phyloP scores from a whole-genome alignment of 2,113 vertebrate species.

The Mobula birostris region DNA sequence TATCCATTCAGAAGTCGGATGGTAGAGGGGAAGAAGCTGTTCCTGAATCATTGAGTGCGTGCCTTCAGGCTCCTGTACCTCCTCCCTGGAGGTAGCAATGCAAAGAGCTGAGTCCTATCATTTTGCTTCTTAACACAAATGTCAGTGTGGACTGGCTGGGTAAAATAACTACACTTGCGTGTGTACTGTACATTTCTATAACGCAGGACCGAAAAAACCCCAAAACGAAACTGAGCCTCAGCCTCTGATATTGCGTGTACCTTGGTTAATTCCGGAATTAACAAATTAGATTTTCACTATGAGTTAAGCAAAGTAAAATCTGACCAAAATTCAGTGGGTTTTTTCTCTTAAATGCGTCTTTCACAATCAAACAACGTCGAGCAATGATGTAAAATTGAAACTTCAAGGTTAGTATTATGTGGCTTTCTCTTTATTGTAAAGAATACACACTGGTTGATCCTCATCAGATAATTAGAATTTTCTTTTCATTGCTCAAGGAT shows the following conservation, averaged over 20 bases:
- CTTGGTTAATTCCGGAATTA: background rate
- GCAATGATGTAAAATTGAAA: background rate
- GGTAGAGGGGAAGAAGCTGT: too few species aligned
- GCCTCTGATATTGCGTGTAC: background rate
- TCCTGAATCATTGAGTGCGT: too few species aligned
- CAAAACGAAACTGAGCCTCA: background rate
- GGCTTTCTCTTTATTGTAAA: background rate
- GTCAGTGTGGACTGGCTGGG: background rate
- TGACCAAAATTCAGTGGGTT: slow-evolving; percentile 3
- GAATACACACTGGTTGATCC: background rate
- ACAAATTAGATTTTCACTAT: slow-evolving; percentile 9
- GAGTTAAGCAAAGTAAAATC: background rate
- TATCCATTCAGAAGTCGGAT: too few species aligned
- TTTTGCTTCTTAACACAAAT: background rate
- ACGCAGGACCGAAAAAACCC: background rate
- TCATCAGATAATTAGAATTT: background rate
- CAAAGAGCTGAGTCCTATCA: background rate
- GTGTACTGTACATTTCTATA: background rate
- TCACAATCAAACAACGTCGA: background rate
- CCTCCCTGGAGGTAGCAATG: too few species aligned
- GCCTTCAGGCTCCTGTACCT: too few species aligned
- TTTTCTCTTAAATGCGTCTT: background rate
- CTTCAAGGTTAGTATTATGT: slow-evolving; percentile 21
- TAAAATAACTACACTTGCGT: background rate
- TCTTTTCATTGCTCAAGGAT: slow-evolving; percentile 15